Percentiles rank a stretch among this genome's conserved stretches.
These are phyloP conservation scores for Cistogaster globosa DNA, from an alignment of 2,888 invertebrate genomes.

Conservation along the genomic window DNA sequence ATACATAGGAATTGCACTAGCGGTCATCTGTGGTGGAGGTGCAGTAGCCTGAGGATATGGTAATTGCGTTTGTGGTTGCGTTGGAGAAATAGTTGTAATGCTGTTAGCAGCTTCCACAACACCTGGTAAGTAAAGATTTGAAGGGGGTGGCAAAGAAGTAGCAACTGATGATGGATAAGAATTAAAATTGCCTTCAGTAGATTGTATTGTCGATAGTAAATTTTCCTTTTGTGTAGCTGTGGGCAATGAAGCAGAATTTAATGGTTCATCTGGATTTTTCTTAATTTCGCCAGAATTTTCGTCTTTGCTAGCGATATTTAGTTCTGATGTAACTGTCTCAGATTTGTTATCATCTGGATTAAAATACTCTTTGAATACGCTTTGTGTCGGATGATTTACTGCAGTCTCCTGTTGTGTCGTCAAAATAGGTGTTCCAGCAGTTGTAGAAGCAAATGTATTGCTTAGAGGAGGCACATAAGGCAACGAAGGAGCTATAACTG, in stretches of 20 bases:
- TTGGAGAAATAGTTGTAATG: not conserved
- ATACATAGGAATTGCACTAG: conserved; percentile 77
- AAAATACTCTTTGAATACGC: conserved; percentile 80
- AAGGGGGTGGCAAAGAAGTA: conserved; percentile 70
- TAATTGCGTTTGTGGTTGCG: conserved; percentile 71
- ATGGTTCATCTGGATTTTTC: conserved; percentile 14
- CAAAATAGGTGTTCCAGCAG: conserved; percentile 38
- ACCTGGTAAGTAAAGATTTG: conserved; percentile 77
- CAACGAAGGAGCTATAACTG: conserved; percentile 78
- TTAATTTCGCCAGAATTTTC: not conserved
- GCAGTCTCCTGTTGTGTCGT: conserved; percentile 48
- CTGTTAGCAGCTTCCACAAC: conserved; percentile 72
- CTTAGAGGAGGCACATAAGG: conserved; percentile 83
- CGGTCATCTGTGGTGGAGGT: conserved; percentile 51
- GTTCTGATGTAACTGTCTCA: conserved; percentile 41
- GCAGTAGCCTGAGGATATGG: conserved; percentile 78
- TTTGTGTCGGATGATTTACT: conserved; percentile 72
- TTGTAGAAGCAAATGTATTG: conserved; percentile 77
- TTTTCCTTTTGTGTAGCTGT: conserved; percentile 12
- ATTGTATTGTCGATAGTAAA: conserved; percentile 2
- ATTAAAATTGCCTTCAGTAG: conserved; percentile 25
- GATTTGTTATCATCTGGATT: conserved; percentile 77
- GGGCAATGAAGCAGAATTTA: conserved; percentile 17
- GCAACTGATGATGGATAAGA: conserved; percentile 25
- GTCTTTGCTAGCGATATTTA: conserved; percentile 69